A percentile compares a stretch with the other conserved stretches of the same genome.
These are phyloP conservation scores for Bagarius yarrelli DNA, from an alignment of 2,113 vertebrate genomes.

Conservation along the genomic window DNA sequence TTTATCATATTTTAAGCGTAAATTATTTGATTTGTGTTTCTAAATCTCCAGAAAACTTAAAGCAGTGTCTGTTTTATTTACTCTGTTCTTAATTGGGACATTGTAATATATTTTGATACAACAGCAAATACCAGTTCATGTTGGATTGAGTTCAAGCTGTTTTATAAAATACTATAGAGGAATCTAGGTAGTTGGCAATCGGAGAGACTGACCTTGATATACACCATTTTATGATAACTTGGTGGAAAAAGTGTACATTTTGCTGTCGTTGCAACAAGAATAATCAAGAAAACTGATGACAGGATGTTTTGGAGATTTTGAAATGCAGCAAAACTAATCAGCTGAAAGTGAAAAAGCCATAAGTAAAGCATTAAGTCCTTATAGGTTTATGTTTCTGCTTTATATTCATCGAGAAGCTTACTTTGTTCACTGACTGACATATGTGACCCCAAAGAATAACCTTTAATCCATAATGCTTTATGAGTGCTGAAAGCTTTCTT, in stretches of 20 bases:
- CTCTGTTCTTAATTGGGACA: too few relatives aligned
- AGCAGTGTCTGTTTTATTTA: too few relatives aligned
- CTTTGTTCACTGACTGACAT: conserved; percentile 15
- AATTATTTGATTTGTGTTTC: too few relatives aligned
- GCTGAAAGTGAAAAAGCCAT: neutral
- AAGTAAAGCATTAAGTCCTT: neutral
- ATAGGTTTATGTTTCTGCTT: neutral
- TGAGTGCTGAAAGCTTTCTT: conserved; percentile 31
- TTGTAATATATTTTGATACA: neutral
- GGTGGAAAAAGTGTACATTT: neutral
- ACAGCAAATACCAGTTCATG: neutral
- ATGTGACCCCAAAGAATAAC: conserved; percentile 1
- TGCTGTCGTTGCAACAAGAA: neutral
- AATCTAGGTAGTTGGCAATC: neutral
- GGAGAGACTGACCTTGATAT: neutral
- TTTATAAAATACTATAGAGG: neutral
- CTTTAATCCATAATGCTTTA: conserved; percentile 13
- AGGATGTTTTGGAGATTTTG: neutral
- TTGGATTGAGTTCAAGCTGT: neutral
- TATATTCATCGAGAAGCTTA: conserved; percentile 9
- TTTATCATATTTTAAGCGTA: too few relatives aligned
- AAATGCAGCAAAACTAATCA: neutral
- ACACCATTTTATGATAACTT: neutral
- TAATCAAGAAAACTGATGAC: neutral
- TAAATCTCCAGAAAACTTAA: too few relatives aligned